Conservation (phyloP, 1,140 invertebrate genomes). For the Mya arenaria region DNA sequence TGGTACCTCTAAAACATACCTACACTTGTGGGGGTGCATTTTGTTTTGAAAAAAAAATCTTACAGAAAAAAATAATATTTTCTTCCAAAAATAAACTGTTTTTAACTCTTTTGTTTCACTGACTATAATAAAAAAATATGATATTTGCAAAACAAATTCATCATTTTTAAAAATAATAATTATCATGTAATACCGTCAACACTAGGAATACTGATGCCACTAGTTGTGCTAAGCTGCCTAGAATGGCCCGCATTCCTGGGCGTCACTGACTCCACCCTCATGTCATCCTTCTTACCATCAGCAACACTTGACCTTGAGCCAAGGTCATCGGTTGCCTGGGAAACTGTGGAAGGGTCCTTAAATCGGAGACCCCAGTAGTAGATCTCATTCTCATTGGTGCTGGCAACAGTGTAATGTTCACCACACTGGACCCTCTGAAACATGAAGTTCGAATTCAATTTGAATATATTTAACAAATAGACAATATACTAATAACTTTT, state of each 20-base stretch:
- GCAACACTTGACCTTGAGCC: constrained; percentile 76
- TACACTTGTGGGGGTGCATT: too few relatives aligned
- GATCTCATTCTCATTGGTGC: constrained; percentile 86
- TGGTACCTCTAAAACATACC: too few relatives aligned
- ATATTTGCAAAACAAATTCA: too few relatives aligned
- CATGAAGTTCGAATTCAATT: too few relatives aligned
- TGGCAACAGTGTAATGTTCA: constrained; percentile 86
- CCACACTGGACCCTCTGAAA: constrained; percentile 85
- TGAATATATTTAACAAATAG: too few relatives aligned
- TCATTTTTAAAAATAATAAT: too few relatives aligned
- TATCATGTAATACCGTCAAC: neutral
- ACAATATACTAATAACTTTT: too few relatives aligned
- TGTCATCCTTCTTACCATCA: constrained; percentile 68
- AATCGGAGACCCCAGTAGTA: constrained; percentile 87
- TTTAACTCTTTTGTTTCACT: too few relatives aligned
- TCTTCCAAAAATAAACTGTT: too few relatives aligned
- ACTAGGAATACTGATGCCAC: constrained; percentile 42
- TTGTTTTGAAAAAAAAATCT: too few relatives aligned
- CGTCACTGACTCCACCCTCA: constrained; percentile 73
- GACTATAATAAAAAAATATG: too few relatives aligned
- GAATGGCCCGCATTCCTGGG: constrained; percentile 74
- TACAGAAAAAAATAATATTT: too few relatives aligned
- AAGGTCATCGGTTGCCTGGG: constrained; percentile 53
- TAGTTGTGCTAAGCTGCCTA: constrained; percentile 67
- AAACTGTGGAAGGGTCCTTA: constrained; percentile 71